These are phyloP conservation scores for Lampropteryx suffumata DNA, from an alignment of 2,888 invertebrate species.

Conservation along the genomic window DNA sequence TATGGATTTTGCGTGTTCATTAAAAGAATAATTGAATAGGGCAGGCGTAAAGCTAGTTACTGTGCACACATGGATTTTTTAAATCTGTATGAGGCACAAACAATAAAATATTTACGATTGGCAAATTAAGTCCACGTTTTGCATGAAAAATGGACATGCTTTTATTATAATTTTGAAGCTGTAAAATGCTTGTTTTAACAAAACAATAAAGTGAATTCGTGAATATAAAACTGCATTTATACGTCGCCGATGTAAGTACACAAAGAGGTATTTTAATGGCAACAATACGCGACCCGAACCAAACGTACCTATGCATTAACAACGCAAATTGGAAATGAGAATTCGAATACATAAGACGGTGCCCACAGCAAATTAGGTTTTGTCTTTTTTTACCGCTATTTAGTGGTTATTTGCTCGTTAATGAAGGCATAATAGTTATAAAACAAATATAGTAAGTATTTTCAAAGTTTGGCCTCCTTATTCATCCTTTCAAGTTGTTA, in stretches of 20 bases:
- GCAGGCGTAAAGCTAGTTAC: neutral
- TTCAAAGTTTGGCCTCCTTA: too few species aligned
- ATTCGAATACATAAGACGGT: slow-evolving; percentile 17
- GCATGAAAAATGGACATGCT: slow-evolving; percentile 27
- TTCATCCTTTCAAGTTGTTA: too few species aligned
- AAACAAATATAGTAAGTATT: too few species aligned
- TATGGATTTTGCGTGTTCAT: neutral
- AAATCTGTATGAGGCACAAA: slow-evolving; percentile 19
- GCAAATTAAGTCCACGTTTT: slow-evolving; percentile 35
- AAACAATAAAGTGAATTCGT: slow-evolving; percentile 56
- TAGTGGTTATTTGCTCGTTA: too few species aligned
- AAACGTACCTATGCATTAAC: slow-evolving; percentile 25
- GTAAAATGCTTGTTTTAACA: slow-evolving; percentile 46
- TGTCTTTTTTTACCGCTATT: too few species aligned
- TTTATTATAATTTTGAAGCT: slow-evolving; percentile 38
- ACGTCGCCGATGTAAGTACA: slow-evolving; percentile 51
- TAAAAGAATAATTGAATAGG: slow-evolving; percentile 8
- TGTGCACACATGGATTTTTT: too few species aligned
- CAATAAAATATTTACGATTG: slow-evolving; percentile 35
- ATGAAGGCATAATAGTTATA: too few species aligned
- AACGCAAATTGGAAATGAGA: slow-evolving; percentile 45
- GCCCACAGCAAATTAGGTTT: too few species aligned
- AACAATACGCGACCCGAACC: slow-evolving; percentile 41
- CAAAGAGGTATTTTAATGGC: slow-evolving; percentile 54
- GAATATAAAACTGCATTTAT: slow-evolving; percentile 60